Evolutionary conservation across 2,888 invertebrate species (phyloP).

Genomic region (Nymphalis polychloros): DNA sequence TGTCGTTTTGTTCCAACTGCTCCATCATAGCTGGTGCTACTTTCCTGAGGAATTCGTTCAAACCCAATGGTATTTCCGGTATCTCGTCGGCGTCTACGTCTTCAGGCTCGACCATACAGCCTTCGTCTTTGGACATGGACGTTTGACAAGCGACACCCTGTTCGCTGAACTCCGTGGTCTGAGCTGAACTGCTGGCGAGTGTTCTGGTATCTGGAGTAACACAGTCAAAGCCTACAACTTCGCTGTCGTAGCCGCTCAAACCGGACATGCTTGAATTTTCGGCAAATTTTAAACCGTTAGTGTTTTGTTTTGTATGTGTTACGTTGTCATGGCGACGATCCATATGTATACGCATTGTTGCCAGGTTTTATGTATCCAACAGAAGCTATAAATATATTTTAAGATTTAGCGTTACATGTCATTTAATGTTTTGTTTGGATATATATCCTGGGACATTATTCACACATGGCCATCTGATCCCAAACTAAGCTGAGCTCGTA

Average conservation of each 20-base stretch:
- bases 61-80: constrained; percentile 53
- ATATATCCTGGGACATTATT: too few species aligned
- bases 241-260: constrained; percentile 69
- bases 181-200: constrained; percentile 52
- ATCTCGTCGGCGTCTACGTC: background rate
- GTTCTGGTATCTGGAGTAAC: constrained; percentile 47
- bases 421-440: background rate
- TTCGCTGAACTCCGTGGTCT: constrained; percentile 60
- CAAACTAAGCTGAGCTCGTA: too few species aligned
- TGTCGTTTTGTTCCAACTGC: constrained; percentile 60
- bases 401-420: background rate
- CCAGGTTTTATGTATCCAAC: constrained; percentile 25
- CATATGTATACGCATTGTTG: constrained; percentile 31
- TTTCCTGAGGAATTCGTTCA: constrained; percentile 65
- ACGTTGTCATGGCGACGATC: background rate
- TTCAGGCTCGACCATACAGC: constrained; percentile 52
- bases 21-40: constrained; percentile 68
- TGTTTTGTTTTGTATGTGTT: constrained; percentile 37
- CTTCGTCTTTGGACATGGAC: constrained; percentile 48
- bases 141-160: constrained; percentile 57
- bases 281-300: constrained; percentile 1
- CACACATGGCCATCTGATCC: too few species aligned
- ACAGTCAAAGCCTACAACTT: constrained; percentile 66
- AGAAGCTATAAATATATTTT: background rate
- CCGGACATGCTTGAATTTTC: constrained; percentile 53